These are phyloP conservation scores for Galeopterus variegatus DNA, from an alignment of 2,113 vertebrate genomes.

Conservation along the genomic window DNA sequence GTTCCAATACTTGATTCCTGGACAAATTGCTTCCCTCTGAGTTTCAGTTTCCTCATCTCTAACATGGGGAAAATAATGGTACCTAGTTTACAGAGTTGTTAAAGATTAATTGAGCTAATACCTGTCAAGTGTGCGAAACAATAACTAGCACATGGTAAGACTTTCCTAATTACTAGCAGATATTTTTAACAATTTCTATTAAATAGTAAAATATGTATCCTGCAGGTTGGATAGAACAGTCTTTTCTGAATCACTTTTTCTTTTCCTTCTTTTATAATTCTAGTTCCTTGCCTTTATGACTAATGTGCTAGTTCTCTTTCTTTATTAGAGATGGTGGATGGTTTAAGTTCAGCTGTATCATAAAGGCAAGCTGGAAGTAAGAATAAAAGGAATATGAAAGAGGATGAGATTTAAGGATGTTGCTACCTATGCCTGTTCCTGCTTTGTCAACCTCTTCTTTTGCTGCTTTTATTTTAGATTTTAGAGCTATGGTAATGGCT, in stretches of 20 bases:
- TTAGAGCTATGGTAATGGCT: constrained; percentile 24
- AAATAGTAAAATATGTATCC: constrained; percentile 36
- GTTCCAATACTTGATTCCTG: not conserved
- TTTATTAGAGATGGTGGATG: not conserved
- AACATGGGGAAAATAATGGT: not conserved
- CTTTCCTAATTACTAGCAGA: not conserved
- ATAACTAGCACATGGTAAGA: not conserved
- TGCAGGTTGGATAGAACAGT: not conserved
- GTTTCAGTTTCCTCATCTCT: constrained; percentile 34
- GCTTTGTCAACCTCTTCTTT: not conserved
- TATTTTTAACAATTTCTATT: constrained; percentile 57
- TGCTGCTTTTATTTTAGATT: constrained; percentile 42
- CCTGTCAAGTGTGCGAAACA: constrained; percentile 16
- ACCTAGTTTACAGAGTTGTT: not conserved
- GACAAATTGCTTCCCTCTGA: not conserved
- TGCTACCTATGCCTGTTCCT: not conserved
- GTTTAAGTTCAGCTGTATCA: constrained; percentile 18
- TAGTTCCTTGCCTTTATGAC: not conserved
- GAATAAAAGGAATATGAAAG: constrained; percentile 58
- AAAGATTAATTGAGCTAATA: constrained; percentile 31
- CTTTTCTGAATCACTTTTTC: constrained; percentile 11
- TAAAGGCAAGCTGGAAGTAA: constrained; percentile 3
- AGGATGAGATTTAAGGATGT: not conserved
- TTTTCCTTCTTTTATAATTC: not conserved
- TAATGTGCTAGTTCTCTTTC: not conserved